Evolutionary conservation across 2,113 vertebrate genomes (phyloP).

Genomic region (Muscicapa adusta): DNA sequence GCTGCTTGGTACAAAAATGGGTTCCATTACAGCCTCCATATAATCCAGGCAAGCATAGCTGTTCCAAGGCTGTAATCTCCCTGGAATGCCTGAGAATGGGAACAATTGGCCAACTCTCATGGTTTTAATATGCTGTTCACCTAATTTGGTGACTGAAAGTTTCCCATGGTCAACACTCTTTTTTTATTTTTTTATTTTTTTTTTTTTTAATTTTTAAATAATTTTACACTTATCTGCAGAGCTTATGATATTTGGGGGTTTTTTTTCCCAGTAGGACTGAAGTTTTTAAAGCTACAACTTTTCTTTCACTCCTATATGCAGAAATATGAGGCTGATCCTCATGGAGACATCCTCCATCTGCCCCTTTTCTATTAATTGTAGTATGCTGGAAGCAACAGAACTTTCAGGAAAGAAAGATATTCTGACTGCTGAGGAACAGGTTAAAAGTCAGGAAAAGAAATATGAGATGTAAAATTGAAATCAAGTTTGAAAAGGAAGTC

Average conservation of each 20-base stretch:
- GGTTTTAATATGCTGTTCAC: background rate
- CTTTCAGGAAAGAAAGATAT: background rate
- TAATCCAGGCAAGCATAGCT: background rate
- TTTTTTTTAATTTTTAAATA: too few relatives aligned
- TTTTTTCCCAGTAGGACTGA: background rate
- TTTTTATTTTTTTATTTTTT: too few relatives aligned
- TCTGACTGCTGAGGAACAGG: background rate
- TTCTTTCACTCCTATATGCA: background rate
- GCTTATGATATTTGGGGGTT: background rate
- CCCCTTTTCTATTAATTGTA: background rate
- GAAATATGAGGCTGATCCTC: background rate
- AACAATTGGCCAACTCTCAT: background rate
- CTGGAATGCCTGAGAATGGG: background rate
- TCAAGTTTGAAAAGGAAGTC: background rate
- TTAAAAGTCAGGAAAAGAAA: background rate
- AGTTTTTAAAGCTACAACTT: background rate
- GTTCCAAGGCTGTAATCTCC: constrained; percentile 15
- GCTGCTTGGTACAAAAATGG: background rate
- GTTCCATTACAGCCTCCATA: background rate
- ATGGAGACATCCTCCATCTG: background rate
- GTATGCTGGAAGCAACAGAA: background rate
- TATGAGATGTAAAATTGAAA: background rate
- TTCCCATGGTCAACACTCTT: background rate
- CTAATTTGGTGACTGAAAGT: background rate
- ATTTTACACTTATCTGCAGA: background rate